Conservation (phyloP, 2,113 vertebrate species). For the Myotis lucifugus region DNA sequence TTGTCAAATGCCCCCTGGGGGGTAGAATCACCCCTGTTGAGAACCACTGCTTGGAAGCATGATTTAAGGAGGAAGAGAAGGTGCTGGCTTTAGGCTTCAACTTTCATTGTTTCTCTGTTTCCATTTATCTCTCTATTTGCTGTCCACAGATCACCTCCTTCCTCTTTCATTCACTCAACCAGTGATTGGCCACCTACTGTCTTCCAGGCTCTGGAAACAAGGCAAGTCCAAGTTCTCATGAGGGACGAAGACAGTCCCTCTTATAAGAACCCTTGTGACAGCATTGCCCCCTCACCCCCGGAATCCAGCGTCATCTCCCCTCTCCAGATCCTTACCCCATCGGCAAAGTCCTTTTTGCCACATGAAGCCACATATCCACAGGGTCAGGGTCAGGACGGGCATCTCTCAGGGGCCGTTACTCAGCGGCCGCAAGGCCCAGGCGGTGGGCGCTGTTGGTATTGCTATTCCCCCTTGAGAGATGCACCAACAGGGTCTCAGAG, state of each 20-base stretch:
- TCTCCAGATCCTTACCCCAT: background rate
- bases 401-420: background rate
- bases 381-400: background rate
- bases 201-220: background rate
- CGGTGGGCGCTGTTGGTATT: background rate
- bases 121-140: background rate
- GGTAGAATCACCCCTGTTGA: background rate
- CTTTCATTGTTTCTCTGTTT: background rate
- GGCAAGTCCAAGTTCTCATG: background rate
- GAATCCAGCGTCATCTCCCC: background rate
- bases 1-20: no score
- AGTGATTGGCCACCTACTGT: background rate
- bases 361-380: accelerated
- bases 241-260: background rate
- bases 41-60: background rate
- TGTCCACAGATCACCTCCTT: background rate
- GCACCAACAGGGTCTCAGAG: background rate
- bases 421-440: no score
- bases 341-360: background rate
- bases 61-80: background rate
- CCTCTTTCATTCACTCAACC: background rate
- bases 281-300: accelerated
- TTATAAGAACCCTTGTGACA: background rate
- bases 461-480: background rate
- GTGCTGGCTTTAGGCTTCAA: background rate